phyloP scores from a whole-genome alignment of 2,888 invertebrate genomes.

The Agapostemon virescens region DNA sequence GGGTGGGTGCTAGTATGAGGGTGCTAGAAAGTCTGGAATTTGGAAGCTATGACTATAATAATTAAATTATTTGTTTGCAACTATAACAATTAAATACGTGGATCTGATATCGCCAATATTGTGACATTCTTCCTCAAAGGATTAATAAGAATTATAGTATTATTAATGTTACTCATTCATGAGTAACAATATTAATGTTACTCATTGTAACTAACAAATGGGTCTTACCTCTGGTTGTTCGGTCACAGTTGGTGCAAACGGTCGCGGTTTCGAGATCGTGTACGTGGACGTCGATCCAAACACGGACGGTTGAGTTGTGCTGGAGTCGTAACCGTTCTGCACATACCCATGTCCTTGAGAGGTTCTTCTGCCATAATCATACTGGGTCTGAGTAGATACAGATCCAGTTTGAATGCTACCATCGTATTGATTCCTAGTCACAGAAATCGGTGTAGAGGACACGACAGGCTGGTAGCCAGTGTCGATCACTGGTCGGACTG shows the following conservation, averaged over 20 bases:
- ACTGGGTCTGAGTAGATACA: constrained; percentile 44
- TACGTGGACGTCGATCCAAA: constrained; percentile 47
- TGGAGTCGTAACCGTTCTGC: constrained; percentile 43
- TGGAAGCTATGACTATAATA: too few species aligned
- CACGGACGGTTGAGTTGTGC: constrained; percentile 55
- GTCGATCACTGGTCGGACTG: constrained; percentile 69
- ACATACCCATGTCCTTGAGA: constrained; percentile 23
- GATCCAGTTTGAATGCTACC: constrained; percentile 53
- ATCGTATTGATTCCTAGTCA: constrained; percentile 47
- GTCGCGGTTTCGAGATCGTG: constrained; percentile 41
- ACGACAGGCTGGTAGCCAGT: constrained; percentile 69
- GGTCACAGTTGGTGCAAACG: constrained; percentile 31
- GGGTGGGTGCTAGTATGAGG: too few species aligned
- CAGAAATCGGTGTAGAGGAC: constrained; percentile 66
- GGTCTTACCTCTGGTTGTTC: constrained; percentile 35
- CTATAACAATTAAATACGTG: too few species aligned
- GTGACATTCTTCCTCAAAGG: too few species aligned
- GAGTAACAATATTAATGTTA: too few species aligned
- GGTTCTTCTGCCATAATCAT: constrained; percentile 20
- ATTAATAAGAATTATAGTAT: too few species aligned
- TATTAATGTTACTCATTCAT: too few species aligned
- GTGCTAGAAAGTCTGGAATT: too few species aligned
- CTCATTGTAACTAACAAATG: too few species aligned
- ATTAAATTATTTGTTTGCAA: too few species aligned
- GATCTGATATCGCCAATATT: too few species aligned